phyloP scores from a whole-genome alignment of 2,797 vertebrate species.

The Pipistrellus pipistrellus region DNA sequence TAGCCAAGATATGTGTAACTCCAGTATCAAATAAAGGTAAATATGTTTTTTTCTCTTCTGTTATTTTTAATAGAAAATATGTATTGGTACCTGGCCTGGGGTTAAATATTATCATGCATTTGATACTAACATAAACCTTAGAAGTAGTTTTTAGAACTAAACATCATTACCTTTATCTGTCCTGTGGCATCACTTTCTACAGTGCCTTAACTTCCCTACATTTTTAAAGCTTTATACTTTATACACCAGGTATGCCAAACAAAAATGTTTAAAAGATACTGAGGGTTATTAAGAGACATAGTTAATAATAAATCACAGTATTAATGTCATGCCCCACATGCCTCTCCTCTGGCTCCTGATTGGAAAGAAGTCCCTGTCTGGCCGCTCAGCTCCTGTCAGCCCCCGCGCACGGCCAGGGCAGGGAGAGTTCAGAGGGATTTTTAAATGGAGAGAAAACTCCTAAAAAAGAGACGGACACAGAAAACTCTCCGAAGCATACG shows the following conservation, averaged over 20 bases:
- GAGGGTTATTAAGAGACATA: slow-evolving; percentile 55
- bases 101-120: slow-evolving; percentile 54
- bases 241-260: slow-evolving; percentile 1
- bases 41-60: slow-evolving; percentile 44
- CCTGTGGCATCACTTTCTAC: slow-evolving; percentile 45
- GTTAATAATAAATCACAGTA: slow-evolving; percentile 61
- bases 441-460: neutral
- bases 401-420: neutral
- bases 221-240: slow-evolving; percentile 58
- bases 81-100: slow-evolving; percentile 10
- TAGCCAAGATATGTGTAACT: slow-evolving; percentile 5
- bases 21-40: slow-evolving; percentile 57
- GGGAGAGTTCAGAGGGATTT: neutral
- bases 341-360: slow-evolving; percentile 31
- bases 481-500: neutral
- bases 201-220: slow-evolving; percentile 27
- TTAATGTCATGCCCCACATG: slow-evolving; percentile 65
- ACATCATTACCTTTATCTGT: slow-evolving; percentile 46
- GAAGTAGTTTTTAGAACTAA: slow-evolving; percentile 63
- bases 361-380: slow-evolving; percentile 50
- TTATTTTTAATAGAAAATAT: slow-evolving; percentile 73
- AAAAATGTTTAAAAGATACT: slow-evolving; percentile 56
- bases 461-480: neutral
- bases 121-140: slow-evolving; percentile 58
- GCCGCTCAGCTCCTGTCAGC: neutral